Evolutionary conservation across 2,113 vertebrate genomes (phyloP).

Genomic region (Pterocles orientalis): DNA sequence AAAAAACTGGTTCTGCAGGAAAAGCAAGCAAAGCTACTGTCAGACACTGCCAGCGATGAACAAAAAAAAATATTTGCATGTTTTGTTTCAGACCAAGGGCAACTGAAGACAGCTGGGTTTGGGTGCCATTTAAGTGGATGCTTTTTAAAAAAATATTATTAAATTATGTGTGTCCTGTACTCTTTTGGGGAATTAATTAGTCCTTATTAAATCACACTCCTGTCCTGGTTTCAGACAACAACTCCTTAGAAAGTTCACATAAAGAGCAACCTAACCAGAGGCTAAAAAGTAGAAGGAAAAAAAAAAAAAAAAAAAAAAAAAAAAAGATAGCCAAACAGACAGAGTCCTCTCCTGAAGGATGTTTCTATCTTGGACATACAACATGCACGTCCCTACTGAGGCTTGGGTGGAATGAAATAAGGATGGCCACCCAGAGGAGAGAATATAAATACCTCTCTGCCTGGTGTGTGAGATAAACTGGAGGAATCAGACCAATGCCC

Average conservation of each 20-base stretch:
- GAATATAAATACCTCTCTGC: not conserved
- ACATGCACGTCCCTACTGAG: not conserved
- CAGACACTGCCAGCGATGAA: not conserved
- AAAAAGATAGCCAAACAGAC: not conserved
- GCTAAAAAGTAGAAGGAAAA: not conserved
- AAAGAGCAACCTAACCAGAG: not conserved
- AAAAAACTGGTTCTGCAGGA: constrained; percentile 94
- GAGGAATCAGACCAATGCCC: not conserved
- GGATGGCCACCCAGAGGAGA: not conserved
- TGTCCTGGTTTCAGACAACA: too few species aligned
- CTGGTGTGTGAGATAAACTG: not conserved
- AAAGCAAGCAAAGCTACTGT: constrained; percentile 26
- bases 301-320: too few species aligned
- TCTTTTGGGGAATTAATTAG: not conserved
- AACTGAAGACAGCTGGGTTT: not conserved
- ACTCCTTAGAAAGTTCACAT: not conserved
- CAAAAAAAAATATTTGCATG: not conserved
- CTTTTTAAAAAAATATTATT: not conserved
- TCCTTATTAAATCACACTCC: not conserved
- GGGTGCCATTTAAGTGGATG: not conserved
- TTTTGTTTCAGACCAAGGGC: not conserved
- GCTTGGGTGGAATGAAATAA: not conserved
- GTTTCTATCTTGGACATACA: not conserved
- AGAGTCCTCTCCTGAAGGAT: not conserved
- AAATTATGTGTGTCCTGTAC: not conserved